These are phyloP conservation scores for Synanthedon vespiformis DNA, from an alignment of 2,888 invertebrate genomes.

Conservation along the genomic window DNA sequence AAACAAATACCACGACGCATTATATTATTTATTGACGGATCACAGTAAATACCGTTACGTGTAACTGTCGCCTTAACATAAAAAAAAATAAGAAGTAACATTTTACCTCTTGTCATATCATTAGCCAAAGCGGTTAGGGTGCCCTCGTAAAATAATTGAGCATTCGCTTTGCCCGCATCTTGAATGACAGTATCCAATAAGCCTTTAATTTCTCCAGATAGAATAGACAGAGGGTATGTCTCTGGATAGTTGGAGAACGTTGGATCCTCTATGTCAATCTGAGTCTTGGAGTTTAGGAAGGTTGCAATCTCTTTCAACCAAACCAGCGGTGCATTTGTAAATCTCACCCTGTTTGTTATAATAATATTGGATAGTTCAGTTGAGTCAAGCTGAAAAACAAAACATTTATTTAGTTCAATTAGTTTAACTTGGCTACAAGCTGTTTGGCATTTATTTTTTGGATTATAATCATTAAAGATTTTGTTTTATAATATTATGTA, in stretches of 20 bases:
- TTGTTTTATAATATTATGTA: too few relatives aligned
- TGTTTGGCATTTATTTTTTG: too few relatives aligned
- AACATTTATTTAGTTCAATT: background rate
- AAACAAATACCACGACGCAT: too few relatives aligned
- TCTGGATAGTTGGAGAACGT: constrained; percentile 68
- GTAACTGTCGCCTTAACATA: too few relatives aligned
- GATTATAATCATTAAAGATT: too few relatives aligned
- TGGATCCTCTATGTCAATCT: constrained; percentile 74
- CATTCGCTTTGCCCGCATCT: constrained; percentile 72
- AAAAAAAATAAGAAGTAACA: background rate
- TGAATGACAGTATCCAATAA: constrained; percentile 62
- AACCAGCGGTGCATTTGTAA: constrained; percentile 76
- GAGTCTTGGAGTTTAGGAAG: constrained; percentile 73
- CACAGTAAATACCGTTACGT: too few relatives aligned
- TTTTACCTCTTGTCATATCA: constrained; percentile 76
- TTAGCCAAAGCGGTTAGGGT: constrained; percentile 77
- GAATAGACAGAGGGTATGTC: constrained; percentile 68
- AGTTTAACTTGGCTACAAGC: too few relatives aligned
- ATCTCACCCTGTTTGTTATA: constrained; percentile 72
- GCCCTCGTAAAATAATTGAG: constrained; percentile 78
- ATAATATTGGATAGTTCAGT: constrained; percentile 64
- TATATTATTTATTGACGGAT: too few relatives aligned
- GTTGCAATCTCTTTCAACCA: constrained; percentile 78
- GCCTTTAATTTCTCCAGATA: constrained; percentile 53
- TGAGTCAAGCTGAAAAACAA: constrained; percentile 68